Percentiles rank a stretch among this genome's conserved stretches.
phyloP scores from a whole-genome alignment of 2,888 invertebrate genomes.

The Electrophaes corylata region DNA sequence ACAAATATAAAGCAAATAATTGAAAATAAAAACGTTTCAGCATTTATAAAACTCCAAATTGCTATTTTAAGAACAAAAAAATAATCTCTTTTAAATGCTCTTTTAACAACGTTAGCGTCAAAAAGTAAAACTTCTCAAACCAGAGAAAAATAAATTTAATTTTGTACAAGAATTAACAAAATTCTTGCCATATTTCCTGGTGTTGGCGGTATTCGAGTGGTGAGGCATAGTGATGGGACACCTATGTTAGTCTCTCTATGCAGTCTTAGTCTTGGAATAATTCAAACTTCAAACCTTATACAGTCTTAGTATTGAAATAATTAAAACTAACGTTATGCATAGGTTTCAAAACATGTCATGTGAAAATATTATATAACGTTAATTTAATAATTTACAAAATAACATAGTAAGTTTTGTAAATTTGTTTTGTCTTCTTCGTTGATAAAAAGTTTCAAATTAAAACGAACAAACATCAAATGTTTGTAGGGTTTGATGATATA shows the following conservation, averaged over 20 bases:
- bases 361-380: no score
- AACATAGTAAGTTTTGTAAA: no score
- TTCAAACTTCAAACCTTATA: no score
- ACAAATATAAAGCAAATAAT: neutral
- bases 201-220: slow-evolving; percentile 12
- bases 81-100: slow-evolving; percentile 35
- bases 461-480: no score
- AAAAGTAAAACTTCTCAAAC: slow-evolving; percentile 42
- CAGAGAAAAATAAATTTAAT: slow-evolving; percentile 48
- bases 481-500: no score
- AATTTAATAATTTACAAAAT: no score
- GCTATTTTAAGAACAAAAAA: slow-evolving; percentile 5
- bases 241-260: no score
- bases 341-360: no score
- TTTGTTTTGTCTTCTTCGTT: no score
- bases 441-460: no score
- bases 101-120: slow-evolving; percentile 43
- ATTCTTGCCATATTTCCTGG: slow-evolving; percentile 43
- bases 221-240: slow-evolving; percentile 27
- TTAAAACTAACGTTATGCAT: no score
- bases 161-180: slow-evolving; percentile 49
- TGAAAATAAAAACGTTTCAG: neutral
- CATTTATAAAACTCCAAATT: neutral
- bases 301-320: no score
- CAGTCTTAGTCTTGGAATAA: slow-evolving; percentile 7